Percentiles rank a stretch among this genome's conserved stretches.
Conservation (phyloP, 1,140 invertebrate genomes). For the Acromyrmex heyeri region DNA sequence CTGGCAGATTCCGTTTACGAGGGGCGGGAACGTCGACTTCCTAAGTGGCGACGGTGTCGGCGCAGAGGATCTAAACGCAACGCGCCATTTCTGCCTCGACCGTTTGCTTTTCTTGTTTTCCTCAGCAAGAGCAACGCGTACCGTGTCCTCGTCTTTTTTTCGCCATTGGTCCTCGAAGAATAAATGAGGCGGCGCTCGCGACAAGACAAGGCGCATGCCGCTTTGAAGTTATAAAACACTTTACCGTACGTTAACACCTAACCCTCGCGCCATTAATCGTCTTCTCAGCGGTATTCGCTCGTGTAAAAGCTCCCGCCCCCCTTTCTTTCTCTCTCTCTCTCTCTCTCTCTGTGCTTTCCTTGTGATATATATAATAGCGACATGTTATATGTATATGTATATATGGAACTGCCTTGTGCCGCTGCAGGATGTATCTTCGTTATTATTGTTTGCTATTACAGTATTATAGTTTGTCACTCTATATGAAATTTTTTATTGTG, state of each 20-base stretch:
- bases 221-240: conserved; percentile 78
- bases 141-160: conserved; percentile 45
- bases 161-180: conserved; percentile 69
- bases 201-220: conserved; percentile 75
- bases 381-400: neutral
- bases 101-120: conserved; percentile 32
- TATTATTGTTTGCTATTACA: no score
- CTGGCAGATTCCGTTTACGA: conserved; percentile 60
- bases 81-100: conserved; percentile 29
- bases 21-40: conserved; percentile 47
- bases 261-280: conserved; percentile 75
- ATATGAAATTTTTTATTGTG: no score
- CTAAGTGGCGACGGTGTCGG: conserved; percentile 58
- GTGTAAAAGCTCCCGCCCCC: conserved; percentile 25
- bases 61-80: conserved; percentile 20
- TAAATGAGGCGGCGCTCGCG: conserved; percentile 69
- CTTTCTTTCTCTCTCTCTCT: neutral
- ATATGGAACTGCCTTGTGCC: neutral
- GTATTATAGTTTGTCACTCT: no score
- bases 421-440: no score
- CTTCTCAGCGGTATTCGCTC: conserved; percentile 24
- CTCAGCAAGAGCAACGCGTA: neutral
- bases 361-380: conserved; percentile 48
- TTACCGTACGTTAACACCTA: conserved; percentile 76
- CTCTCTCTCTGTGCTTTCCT: conserved; percentile 20